These are phyloP conservation scores for Lepidurus apus DNA, from an alignment of 1,140 invertebrate species.

Conservation along the genomic window DNA sequence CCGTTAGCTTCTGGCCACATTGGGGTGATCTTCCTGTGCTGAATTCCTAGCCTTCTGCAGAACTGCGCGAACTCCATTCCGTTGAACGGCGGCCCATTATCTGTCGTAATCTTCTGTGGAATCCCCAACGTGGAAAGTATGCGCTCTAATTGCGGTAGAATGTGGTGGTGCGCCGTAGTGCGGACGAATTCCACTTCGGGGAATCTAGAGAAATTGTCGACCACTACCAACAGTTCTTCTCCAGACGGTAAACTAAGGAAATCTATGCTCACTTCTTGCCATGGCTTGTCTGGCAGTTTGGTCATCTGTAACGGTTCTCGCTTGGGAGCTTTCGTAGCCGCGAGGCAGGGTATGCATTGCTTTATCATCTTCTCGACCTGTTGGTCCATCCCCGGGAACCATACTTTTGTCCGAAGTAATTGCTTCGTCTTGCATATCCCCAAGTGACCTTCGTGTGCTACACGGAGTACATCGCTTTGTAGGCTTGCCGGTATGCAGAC, in stretches of 20 bases:
- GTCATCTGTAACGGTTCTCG: background rate
- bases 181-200: too few species aligned
- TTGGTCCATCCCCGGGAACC: constrained; percentile 41
- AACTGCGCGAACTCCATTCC: constrained; percentile 32
- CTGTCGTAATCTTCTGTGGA: constrained; percentile 33
- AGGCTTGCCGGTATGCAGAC: constrained; percentile 26
- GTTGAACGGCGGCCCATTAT: constrained; percentile 39
- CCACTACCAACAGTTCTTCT: too few species aligned
- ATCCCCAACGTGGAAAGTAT: constrained; percentile 22
- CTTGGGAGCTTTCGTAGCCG: background rate
- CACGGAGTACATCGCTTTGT: constrained; percentile 35
- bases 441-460: constrained; percentile 37
- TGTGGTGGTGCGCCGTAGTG: background rate
- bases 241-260: constrained; percentile 26
- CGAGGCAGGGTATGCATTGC: constrained; percentile 36
- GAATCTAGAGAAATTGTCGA: too few species aligned
- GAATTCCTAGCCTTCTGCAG: background rate
- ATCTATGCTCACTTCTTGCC: constrained; percentile 25
- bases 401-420: constrained; percentile 42
- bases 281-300: constrained; percentile 26
- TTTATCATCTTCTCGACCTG: constrained; percentile 35
- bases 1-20: background rate
- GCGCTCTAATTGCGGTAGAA: background rate
- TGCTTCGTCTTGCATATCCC: constrained; percentile 40
- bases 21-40: background rate